Base-by-base conservation (phyloP, 92 coral and sea anemone species). In the Montipora capitata region DNA sequence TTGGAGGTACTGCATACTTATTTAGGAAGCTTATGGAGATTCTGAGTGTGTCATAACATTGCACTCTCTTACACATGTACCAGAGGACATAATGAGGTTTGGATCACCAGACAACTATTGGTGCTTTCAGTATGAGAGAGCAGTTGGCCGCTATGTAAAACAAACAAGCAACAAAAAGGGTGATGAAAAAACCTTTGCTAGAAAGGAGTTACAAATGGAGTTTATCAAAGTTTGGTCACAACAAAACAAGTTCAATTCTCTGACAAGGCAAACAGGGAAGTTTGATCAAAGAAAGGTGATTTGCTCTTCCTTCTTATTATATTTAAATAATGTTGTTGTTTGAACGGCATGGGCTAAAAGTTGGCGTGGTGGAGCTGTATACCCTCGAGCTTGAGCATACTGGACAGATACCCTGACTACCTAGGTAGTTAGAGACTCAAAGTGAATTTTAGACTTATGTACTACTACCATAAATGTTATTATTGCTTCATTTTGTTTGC, bases 1-100 rank as follows among this genome's bases (percentile, higher is more conserved):
- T 76, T 89, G 92, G 88, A 89, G 83, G 64, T 89, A 83, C 58
- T 89, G 92, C 88, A 89, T 89, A 49, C 87, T 82, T 74, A 74
- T 82, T 51, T 84, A 89, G 82, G 83, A 89, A 79, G 69, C 78
- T 57, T 86, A 86, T 68, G 90, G 90, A 48, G 70, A 56, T 5
- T 43, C 85, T 35, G 90, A 77, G 75, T 86, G 90, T 71, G 79
- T 74, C 43, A 49, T 74, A 74, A 74, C 79, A 74, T 74, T 74
- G 79, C 80, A 75, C 66, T 75, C 85, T 56, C 27, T 86, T 48
- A 78, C 90, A n/a, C 90, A 86, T 71, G 77, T 86, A 13, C 58
- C 90, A 64, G 90, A 86, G 39, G 90, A 86, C 69, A 86, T 86
- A 65, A 78, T 66, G 77, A 78, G 78, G 58, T 86, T 86, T 44